Base-by-base conservation (phyloP, 2,797 vertebrate species). In the Neosilurus mollespiculum region DNA sequence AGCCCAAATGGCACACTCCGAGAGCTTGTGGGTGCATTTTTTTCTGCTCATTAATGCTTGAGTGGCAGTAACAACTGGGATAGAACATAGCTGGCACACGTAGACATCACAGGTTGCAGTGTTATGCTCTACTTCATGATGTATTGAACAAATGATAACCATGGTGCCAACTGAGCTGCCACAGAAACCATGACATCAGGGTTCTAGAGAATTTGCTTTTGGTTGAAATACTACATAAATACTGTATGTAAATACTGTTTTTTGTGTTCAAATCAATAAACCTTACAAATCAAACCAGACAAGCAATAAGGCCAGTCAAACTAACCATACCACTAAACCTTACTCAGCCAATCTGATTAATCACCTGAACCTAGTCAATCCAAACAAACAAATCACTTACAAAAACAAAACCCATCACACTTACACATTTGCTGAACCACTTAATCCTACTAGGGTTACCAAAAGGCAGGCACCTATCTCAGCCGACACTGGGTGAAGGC, bases 11-110 rank as follows among this genome's bases (percentile, higher is more conserved):
- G 77, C 18, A 73, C 22, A 72, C 34, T 83, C 75, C 64, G 43
- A 75, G 85, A 69, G 20, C 12, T 81, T 87, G 83, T 66, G 30
- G 79, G 81, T 87, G 77, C 84, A 87, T n/a, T 86, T 84, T 85
- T 65, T 88, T 80, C 49, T 69, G 78, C 77, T 66, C 79, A 84
- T 16, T 83, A 70, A 53, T 37, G 53, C 70, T 58, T 79, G 78
- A 87, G 86, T 56, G 77, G 79, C 71, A 75, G 69, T 54, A 89
- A 84, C 90, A 88, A 84, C 86, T 85, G 86, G 73, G 76, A 26
- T 73, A 80, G 81, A 87, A 86, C 75, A 85, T 78, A 37, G 78
- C 66, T 70, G 81, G 84, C 56, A 82, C 26, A 26, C 37, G 61
- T 49, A n/a, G 78, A 80, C 37, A 2, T 43, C 37, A 43, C 37